Evolutionary conservation across 2,888 invertebrate genomes (phyloP), one percentile per base, ranked within the genome.

Genomic region (Mycalesis mineus): DNA sequence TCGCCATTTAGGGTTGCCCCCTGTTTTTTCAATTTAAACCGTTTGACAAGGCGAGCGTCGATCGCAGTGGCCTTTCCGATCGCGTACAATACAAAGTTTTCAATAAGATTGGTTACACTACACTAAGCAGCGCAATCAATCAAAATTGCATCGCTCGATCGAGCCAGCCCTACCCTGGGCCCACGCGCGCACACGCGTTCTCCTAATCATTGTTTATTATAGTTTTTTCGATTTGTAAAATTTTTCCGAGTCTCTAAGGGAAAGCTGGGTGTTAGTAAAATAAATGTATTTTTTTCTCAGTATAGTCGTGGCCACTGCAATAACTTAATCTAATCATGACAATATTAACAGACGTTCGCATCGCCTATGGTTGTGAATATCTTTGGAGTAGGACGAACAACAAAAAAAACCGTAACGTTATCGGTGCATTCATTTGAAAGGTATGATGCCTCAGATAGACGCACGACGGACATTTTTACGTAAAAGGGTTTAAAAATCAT

Each of bases 61-160:
- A 75, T 79, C 78, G 77, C 86, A 85, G 83, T 78, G 85, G 84
- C 84, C 84, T 84, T 86, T 84, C 79, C 77, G 79, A 79, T 75
- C 69, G 72, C 74, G 67, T 75, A 86, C 87, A 88, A 89, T 86
- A 77, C 74, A 73, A 47, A 80, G 82, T 86, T 88, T 88, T 88
- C 89, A 88, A 88, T 89, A 85, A 88, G 88, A 88, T 89, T 84
- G 87, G 89, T 88, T 84, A 89, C 89, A 88, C 80, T 87, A 88
- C 89, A 89, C 87, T 88, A 87, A 87, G 86, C 89, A 88, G 83
- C 80, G 85, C 87, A 85, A 89, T 89, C 89, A 88, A 89, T 89
- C 89, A 89, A 87, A 87, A 87, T 87, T 81, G 86, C 84, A 81
- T 82, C 83, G 86, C 75, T 80, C 82, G 82, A 84, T 83, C 83